Base-by-base conservation (phyloP, 2,888 invertebrate genomes). In the Agonopterix subpropinquella region DNA sequence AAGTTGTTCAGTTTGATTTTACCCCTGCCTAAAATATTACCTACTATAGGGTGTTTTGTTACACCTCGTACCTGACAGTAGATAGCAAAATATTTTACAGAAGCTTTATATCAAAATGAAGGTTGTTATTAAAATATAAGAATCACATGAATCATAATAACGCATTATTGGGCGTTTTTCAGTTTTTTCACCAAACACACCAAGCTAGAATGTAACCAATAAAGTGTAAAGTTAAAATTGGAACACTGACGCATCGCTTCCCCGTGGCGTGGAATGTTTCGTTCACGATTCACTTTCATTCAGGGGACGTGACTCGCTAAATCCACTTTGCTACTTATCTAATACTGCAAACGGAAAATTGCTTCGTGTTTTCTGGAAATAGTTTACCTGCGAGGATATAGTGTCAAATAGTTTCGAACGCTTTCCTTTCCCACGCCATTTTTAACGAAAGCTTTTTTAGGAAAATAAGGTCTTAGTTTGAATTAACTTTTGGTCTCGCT, bases 271-370 rank as follows among this genome's bases (percentile, higher is more conserved):
- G 59, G 62, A 63, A 62, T 62, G 59, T 67, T 67, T 61, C 62
- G 59, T 62, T 64, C 70, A 63, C 65, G 70, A 74, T 70, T 80
- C 72, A 72, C 70, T 80, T 75, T 76, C 69, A 66, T 69, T 73
- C 65, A 56, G 60, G 56, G 64, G 57, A 77, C 76, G 78, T 77
- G 78, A 78, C 72, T 65, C 62, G 70, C 67, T 62, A 72, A 80
- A 80, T 76, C 67, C 67, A 74, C 69, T 73, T 70, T 69, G 64
- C 68, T 70, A 67, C 70, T 78, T 77, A 79, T 77, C 71, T 49
- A 49, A 52, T 52, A 52, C 49, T 49, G 49, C 52, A 49, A 48
- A 52, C 47, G 49, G 47, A 49, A 49, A 52, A 52, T 52, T 52
- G 52, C 47, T 52, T 45, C 47, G 52, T 52, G 49, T 52, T 52